Conservation (phyloP, 2,113 vertebrate species). For the Amphiprion ocellaris region DNA sequence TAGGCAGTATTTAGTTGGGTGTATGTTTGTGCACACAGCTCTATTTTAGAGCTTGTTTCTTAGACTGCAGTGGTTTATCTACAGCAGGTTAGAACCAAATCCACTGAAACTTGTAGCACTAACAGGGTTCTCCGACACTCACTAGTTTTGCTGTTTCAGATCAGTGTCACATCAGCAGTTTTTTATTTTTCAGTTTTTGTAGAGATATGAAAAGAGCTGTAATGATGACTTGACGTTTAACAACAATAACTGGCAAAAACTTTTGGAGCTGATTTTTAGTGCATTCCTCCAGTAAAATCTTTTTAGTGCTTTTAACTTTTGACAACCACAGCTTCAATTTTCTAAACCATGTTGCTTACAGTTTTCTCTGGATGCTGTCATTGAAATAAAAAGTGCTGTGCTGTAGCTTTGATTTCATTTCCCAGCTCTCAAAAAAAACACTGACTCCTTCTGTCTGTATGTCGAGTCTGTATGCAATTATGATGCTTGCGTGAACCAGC, state of each 20-base stretch:
- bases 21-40: not conserved
- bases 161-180: too few species aligned
- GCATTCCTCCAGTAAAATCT: too few species aligned
- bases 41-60: not conserved
- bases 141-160: too few species aligned
- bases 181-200: too few species aligned
- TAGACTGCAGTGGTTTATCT: slow-evolving; percentile 2
- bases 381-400: slow-evolving; percentile 46
- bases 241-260: not conserved
- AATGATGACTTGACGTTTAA: too few species aligned
- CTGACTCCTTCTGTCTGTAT: slow-evolving; percentile 39
- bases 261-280: not conserved
- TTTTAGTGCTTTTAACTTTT: not conserved
- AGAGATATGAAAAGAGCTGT: too few species aligned
- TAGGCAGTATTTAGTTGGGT: not conserved
- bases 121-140: too few species aligned
- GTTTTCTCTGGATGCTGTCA: not conserved
- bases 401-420: slow-evolving; percentile 39
- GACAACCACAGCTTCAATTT: slow-evolving; percentile 10
- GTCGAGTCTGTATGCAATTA: slow-evolving; percentile 73
- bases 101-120: not conserved
- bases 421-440: slow-evolving; percentile 20
- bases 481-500: slow-evolving; percentile 68
- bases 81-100: slow-evolving; percentile 14
- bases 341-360: not conserved